Evolutionary conservation across 1,140 invertebrate genomes (phyloP).

Genomic region (Lepidostoma basale): DNA sequence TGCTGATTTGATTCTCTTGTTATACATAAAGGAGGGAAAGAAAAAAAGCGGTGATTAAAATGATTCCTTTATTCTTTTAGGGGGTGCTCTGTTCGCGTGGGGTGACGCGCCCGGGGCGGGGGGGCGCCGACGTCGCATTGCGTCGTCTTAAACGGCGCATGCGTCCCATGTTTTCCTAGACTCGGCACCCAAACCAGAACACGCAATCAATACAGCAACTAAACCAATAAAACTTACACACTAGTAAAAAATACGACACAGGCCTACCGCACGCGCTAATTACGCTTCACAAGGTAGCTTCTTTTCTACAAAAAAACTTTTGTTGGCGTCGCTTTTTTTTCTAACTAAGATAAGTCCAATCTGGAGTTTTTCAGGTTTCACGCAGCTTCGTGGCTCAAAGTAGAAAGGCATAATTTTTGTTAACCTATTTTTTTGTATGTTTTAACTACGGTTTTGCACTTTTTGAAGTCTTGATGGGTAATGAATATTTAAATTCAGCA

Average conservation of each 20-base stretch:
- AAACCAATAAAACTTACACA: background rate
- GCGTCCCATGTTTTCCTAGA: conserved; percentile 2
- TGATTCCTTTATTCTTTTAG: no score
- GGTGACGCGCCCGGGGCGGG: background rate
- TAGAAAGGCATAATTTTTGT: background rate
- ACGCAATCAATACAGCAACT: background rate
- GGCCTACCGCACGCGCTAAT: background rate
- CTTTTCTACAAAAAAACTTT: background rate
- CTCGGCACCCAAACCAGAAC: conserved; percentile 1
- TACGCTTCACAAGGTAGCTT: background rate
- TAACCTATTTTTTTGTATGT: no score
- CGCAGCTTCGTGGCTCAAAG: background rate
- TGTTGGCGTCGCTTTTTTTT: background rate
- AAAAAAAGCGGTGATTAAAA: no score
- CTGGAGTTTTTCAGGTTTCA: background rate
- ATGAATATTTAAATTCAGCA: no score
- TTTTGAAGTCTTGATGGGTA: no score
- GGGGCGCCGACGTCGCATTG: conserved; percentile 6
- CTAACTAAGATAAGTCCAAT: background rate
- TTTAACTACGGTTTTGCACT: no score
- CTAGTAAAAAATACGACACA: background rate
- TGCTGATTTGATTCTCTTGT: no score
- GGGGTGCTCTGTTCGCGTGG: no score
- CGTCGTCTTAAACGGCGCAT: conserved; percentile 5
- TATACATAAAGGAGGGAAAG: no score